A percentile compares a stretch with the other conserved stretches of the same genome.
These are phyloP conservation scores for Linepithema humile DNA, from an alignment of 1,140 invertebrate species.

Conservation along the genomic window DNA sequence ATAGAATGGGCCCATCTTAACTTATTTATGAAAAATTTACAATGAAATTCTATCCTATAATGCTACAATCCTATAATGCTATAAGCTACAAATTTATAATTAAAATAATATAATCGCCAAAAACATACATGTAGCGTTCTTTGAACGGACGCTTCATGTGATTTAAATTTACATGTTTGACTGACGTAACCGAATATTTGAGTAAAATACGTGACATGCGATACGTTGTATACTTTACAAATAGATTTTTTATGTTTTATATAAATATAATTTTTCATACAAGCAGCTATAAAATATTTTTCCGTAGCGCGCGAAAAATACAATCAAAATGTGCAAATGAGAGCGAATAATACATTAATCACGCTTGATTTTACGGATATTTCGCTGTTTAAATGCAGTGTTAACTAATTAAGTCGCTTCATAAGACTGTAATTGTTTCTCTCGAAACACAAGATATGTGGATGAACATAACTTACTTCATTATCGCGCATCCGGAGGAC, in stretches of 20 bases:
- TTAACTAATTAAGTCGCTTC: not conserved
- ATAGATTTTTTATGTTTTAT: not conserved
- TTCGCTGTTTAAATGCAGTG: not conserved
- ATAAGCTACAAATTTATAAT: not conserved
- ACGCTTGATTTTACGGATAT: not conserved
- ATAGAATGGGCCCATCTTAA: not conserved
- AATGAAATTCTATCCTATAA: not conserved
- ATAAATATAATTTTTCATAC: not conserved
- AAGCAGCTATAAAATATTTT: constrained; percentile 1
- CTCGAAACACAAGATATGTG: not conserved
- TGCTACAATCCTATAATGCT: too few relatives aligned
- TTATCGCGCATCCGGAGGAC: constrained; percentile 9
- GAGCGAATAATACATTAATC: not conserved
- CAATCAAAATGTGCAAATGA: not conserved
- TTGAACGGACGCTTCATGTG: not conserved
- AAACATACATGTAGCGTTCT: not conserved
- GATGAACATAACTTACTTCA: constrained; percentile 47
- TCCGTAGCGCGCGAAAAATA: not conserved
- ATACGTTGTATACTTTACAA: not conserved
- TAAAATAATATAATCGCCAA: not conserved
- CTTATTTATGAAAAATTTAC: not conserved
- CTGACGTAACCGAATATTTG: not conserved
- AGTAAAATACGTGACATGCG: not conserved
- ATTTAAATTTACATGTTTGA: constrained; percentile 20
- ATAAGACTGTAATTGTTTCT: not conserved